These are phyloP conservation scores for Agelaius phoeniceus DNA, from an alignment of 2,113 vertebrate species.

Conservation along the genomic window DNA sequence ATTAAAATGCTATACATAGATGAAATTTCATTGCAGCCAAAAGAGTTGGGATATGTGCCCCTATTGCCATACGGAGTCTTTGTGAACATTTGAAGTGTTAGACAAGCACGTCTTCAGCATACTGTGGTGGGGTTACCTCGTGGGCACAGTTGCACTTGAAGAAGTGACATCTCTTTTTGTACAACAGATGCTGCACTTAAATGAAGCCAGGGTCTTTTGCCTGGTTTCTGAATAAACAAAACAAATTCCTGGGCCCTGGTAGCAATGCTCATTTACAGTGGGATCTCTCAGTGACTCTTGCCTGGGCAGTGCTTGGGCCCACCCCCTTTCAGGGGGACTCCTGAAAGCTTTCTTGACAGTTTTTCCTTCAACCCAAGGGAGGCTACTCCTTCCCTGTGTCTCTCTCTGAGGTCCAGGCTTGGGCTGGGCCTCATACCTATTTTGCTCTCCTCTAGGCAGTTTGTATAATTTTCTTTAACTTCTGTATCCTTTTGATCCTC, in stretches of 20 bases:
- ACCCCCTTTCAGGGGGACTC: not conserved
- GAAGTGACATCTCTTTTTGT: not conserved
- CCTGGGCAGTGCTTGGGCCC: not conserved
- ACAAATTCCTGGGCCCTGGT: not conserved
- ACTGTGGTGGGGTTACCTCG: accelerated
- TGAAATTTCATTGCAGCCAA: not conserved
- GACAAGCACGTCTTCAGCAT: not conserved
- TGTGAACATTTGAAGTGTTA: not conserved
- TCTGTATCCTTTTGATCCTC: not conserved
- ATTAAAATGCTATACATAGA: not conserved
- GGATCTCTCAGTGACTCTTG: not conserved
- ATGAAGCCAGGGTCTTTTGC: not conserved
- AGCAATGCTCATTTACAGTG: accelerated
- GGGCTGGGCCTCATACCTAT: not conserved
- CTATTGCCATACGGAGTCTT: not conserved
- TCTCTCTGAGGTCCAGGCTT: not conserved
- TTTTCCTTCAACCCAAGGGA: not conserved
- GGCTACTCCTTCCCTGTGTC: not conserved
- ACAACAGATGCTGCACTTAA: not conserved
- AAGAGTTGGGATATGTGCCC: not conserved
- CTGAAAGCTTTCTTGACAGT: not conserved
- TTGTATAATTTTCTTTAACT: not conserved
- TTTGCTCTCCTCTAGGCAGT: not conserved
- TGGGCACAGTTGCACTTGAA: not conserved
- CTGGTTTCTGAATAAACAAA: not conserved